Evolutionary conservation across 1,140 invertebrate species (phyloP).

Genomic region (Drosophila bocqueti): DNA sequence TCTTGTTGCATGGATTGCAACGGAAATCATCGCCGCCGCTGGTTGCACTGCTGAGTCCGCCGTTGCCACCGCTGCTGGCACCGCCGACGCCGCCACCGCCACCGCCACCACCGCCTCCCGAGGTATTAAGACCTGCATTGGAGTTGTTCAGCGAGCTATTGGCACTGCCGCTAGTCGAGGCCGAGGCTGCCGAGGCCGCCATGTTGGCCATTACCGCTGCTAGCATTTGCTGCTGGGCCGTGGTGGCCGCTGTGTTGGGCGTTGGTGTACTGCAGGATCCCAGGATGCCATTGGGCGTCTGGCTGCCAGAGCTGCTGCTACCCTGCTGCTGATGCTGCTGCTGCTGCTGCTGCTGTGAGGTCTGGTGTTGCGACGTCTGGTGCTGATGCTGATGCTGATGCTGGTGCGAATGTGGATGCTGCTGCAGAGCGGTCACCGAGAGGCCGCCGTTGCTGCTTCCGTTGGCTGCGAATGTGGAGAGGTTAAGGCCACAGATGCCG

Average conservation of each 20-base stretch:
- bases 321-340: constrained; percentile 42
- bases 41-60: constrained; percentile 76
- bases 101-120: constrained; percentile 38
- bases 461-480: constrained; percentile 78
- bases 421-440: constrained; percentile 39
- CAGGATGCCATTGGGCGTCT: constrained; percentile 54
- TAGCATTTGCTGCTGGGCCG: constrained; percentile 74
- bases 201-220: constrained; percentile 79
- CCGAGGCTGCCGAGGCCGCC: constrained; percentile 59
- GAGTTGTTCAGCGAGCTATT: constrained; percentile 59
- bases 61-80: neutral
- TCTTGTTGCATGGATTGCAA: constrained; percentile 95
- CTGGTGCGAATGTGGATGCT: constrained; percentile 19
- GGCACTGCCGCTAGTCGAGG: constrained; percentile 38
- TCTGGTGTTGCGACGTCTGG: constrained; percentile 22
- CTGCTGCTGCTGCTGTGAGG: constrained; percentile 25
- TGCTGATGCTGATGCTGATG: constrained; percentile 44
- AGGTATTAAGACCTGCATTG: constrained; percentile 82
- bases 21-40: constrained; percentile 90
- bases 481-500: constrained; percentile 82
- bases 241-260: constrained; percentile 52
- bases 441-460: constrained; percentile 61
- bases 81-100: constrained; percentile 15
- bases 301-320: constrained; percentile 39
- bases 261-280: constrained; percentile 63